A percentile compares a stretch with the other conserved stretches of the same genome.
phyloP scores from a whole-genome alignment of 1,140 invertebrate species.

The Ridgeia piscesae region DNA sequence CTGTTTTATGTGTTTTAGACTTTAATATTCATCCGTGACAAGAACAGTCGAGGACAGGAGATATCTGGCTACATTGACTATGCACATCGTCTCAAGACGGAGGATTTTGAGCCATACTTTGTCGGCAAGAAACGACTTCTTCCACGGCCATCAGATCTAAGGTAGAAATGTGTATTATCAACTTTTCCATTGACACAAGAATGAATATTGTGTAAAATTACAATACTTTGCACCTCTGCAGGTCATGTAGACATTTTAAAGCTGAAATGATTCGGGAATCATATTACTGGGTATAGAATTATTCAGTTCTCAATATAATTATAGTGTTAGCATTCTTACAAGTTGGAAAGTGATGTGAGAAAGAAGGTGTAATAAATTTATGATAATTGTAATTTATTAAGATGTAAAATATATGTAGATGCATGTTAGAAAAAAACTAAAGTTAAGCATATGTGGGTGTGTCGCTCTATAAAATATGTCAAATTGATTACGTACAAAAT shows the following conservation, averaged over 20 bases:
- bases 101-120: constrained; percentile 76
- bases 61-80: constrained; percentile 80
- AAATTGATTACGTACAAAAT: too few species aligned
- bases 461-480: background rate
- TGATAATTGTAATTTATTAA: constrained; percentile 12
- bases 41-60: constrained; percentile 67
- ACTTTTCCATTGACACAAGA: background rate
- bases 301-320: background rate
- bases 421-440: too few species aligned
- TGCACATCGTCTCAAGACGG: constrained; percentile 67
- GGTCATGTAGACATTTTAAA: background rate
- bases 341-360: background rate
- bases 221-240: background rate
- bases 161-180: constrained; percentile 50
- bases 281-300: background rate
- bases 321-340: background rate
- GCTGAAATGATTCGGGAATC: background rate
- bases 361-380: background rate
- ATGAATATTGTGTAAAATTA: background rate
- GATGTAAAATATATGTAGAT: background rate
- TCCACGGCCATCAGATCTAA: constrained; percentile 69
- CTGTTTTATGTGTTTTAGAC: constrained; percentile 56
- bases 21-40: constrained; percentile 72
- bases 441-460: background rate
- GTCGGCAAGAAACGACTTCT: constrained; percentile 64